Conservation (phyloP, 2,888 invertebrate genomes). For the Cosmopolites sordidus region DNA sequence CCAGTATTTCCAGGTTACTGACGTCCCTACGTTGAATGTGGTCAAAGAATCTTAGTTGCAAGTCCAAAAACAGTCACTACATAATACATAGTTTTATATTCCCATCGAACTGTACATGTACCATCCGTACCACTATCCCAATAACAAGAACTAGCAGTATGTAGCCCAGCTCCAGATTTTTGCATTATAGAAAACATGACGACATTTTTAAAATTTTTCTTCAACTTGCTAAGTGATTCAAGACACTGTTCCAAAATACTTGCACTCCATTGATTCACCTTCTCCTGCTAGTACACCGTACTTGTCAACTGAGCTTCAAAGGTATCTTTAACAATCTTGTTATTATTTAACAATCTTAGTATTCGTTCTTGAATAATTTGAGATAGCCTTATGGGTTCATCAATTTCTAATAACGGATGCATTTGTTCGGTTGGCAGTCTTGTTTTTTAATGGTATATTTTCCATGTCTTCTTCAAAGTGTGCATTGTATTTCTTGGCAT, state of each 20-base stretch:
- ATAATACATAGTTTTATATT: neutral
- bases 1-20: no score
- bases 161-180: neutral
- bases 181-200: neutral
- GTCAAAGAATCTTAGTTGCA: no score
- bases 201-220: neutral
- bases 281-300: neutral
- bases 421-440: no score
- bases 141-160: neutral
- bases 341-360: no score
- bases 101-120: neutral
- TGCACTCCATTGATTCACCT: neutral
- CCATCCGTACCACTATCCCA: neutral
- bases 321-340: neutral
- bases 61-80: neutral
- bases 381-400: no score
- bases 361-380: no score
- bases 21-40: no score
- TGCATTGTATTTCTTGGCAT: no score
- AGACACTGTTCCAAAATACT: neutral
- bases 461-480: no score
- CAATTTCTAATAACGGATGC: no score
- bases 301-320: neutral
- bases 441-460: no score
- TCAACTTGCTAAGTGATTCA: neutral